Conservation (phyloP, 2,888 invertebrate species). For the Galeruca laticollis region DNA sequence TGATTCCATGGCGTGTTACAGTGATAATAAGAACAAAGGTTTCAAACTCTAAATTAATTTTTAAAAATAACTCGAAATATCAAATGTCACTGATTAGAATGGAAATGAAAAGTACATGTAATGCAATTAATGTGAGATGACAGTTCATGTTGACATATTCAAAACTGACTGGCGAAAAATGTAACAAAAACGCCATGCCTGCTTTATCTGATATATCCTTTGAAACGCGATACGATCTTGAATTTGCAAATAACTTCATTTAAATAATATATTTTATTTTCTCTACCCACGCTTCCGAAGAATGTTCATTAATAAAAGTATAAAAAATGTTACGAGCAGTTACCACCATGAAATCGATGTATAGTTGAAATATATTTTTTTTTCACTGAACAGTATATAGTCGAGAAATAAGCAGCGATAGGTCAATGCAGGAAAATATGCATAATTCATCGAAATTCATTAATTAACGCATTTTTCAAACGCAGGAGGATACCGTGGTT, state of each 20-base stretch:
- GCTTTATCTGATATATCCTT: conserved; percentile 44
- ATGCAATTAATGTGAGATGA: conserved; percentile 36
- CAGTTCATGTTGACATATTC: conserved; percentile 40
- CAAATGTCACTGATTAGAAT: conserved; percentile 43
- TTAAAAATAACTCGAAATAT: conserved; percentile 24
- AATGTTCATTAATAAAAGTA: background rate
- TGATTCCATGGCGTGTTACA: background rate
- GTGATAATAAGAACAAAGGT: background rate
- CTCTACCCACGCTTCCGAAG: background rate
- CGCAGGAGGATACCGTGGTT: too few species aligned
- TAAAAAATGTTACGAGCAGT: too few species aligned
- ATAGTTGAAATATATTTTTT: too few species aligned
- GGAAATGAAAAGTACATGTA: conserved; percentile 54
- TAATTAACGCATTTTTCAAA: too few species aligned
- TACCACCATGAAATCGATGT: too few species aligned
- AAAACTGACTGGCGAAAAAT: conserved; percentile 49
- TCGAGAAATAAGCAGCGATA: too few species aligned
- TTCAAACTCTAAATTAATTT: background rate
- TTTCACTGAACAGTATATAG: too few species aligned
- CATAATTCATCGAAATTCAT: too few species aligned
- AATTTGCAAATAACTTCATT: conserved; percentile 43
- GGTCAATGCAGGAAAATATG: too few species aligned
- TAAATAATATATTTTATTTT: conserved; percentile 43
- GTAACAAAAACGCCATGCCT: conserved; percentile 49
- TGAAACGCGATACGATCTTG: conserved; percentile 47